phyloP scores from a whole-genome alignment of 2,797 vertebrate species.

The Clarias fuscus region DNA sequence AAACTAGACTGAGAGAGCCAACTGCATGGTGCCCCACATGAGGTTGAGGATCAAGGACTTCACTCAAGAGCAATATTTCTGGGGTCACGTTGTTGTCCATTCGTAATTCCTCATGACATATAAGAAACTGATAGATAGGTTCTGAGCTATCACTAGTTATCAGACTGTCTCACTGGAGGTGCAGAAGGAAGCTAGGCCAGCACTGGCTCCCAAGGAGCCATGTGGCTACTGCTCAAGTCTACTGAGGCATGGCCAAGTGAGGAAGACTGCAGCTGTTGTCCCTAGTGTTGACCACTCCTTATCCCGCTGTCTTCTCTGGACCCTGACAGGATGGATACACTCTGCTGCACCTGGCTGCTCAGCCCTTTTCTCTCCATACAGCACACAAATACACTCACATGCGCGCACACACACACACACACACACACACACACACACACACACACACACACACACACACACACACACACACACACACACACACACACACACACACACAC shows the following conservation, averaged over 20 bases:
- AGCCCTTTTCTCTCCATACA: conserved; percentile 7
- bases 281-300: conserved; percentile 59
- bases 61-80: not conserved
- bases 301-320: conserved; percentile 48
- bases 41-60: not conserved
- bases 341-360: conserved; percentile 66
- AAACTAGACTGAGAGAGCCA: no score
- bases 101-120: conserved; percentile 51
- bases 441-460: conserved; percentile 33
- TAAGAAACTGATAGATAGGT: conserved; percentile 69
- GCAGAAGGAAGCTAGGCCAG: conserved; percentile 4
- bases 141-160: conserved; percentile 58
- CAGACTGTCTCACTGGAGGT: conserved; percentile 31
- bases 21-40: not conserved
- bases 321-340: conserved; percentile 74
- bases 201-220: conserved; percentile 19
- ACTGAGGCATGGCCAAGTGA: conserved; percentile 50
- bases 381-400: conserved; percentile 21
- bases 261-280: conserved; percentile 56
- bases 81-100: not conserved
- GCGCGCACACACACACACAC: conserved; percentile 23
- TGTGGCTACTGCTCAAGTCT: conserved; percentile 34
- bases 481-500: conserved; percentile 45
- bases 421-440: conserved; percentile 32
- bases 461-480: conserved; percentile 27